Evolutionary conservation across 2,888 invertebrate species (phyloP).

Genomic region (Epistrophella euchroma): DNA sequence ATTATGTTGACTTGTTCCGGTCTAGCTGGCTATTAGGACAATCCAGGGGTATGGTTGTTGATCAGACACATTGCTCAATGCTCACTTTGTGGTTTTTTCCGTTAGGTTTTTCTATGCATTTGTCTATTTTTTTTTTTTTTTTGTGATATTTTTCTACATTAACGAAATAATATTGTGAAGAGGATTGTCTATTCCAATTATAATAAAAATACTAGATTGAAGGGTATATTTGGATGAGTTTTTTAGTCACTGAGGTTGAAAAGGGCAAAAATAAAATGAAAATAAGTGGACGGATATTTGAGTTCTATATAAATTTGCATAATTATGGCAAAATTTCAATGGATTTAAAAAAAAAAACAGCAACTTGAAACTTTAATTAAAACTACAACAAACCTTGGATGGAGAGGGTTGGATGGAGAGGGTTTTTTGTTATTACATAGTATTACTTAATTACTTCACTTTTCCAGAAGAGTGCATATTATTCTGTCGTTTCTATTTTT

Average conservation of each 20-base stretch:
- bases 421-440: no score
- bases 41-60: slow-evolving; percentile 1
- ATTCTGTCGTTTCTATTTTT: no score
- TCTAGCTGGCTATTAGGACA: slow-evolving; percentile 24
- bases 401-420: background rate
- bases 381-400: background rate
- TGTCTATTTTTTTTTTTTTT: background rate
- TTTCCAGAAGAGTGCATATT: no score
- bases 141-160: slow-evolving; percentile 16
- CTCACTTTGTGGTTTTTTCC: slow-evolving; percentile 55
- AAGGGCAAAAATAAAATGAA: background rate
- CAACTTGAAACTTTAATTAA: background rate
- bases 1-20: slow-evolving; percentile 47
- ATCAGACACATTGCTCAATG: slow-evolving; percentile 56
- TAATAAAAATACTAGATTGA: slow-evolving; percentile 15
- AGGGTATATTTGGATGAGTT: background rate
- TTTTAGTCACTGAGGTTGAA: background rate
- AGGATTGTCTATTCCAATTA: slow-evolving; percentile 40
- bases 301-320: background rate
- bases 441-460: no score
- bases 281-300: background rate
- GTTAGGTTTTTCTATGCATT: slow-evolving; percentile 18
- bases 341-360: background rate
- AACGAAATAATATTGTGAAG: slow-evolving; percentile 6
- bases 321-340: background rate